phyloP scores from a whole-genome alignment of 2,888 invertebrate genomes.

The Luffia ferchaultella region DNA sequence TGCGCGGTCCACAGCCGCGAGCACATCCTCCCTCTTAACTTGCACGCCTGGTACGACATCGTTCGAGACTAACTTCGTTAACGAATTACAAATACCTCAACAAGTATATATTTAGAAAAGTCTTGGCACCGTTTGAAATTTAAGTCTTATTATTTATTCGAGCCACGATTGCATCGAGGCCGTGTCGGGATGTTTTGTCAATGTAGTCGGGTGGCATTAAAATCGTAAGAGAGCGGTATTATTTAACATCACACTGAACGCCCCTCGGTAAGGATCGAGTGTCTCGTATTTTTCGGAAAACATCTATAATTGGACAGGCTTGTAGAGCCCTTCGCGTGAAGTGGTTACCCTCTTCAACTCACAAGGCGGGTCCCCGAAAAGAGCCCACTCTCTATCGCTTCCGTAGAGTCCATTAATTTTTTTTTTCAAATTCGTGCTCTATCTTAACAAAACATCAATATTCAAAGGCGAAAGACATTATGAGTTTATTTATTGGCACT shows the following conservation, averaged over 20 bases:
- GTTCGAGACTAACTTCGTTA: neutral
- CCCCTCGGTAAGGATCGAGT: neutral
- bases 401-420: conserved; percentile 7
- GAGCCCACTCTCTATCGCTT: conserved; percentile 1
- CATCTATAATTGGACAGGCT: conserved; percentile 51
- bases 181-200: neutral
- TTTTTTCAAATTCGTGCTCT: neutral
- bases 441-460: neutral
- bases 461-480: neutral
- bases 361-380: conserved; percentile 29
- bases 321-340: conserved; percentile 37
- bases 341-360: conserved; percentile 49
- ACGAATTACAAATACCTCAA: neutral
- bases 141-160: neutral
- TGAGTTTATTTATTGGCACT: neutral
- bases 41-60: neutral
- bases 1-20: conserved; percentile 7
- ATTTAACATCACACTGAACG: conserved; percentile 3
- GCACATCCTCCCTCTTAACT: conserved; percentile 3
- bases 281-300: conserved; percentile 33
- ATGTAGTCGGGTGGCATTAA: neutral
- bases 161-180: neutral
- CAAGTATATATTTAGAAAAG: neutral
- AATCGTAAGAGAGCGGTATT: neutral
- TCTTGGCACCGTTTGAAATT: neutral